Evolutionary conservation across 2,113 vertebrate genomes (phyloP), one percentile per base, ranked within the genome.

Genomic region (Tyto alba): DNA sequence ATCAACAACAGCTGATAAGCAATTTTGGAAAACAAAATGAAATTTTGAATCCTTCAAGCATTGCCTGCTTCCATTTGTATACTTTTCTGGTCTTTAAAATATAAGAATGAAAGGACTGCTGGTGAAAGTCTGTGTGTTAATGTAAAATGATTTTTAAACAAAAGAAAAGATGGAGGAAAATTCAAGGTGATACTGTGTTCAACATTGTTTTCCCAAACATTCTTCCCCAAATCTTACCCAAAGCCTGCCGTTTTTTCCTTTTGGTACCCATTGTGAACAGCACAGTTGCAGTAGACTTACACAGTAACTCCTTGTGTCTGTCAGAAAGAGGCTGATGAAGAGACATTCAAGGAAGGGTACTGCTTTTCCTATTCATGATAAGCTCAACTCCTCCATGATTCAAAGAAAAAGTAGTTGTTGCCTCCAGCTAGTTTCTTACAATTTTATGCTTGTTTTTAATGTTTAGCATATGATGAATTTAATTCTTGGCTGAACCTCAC

Each of bases 221-320:
- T 11, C 9, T 69, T 85, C 16, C 25, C 45, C 27, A 43, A 15
- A 29, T 73, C 32, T 40, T 91, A 30, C 16, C 16, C 26, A 2
- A 26, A 59, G 26, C 63, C 32, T 76, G 13, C 21, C 11, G 9
- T 69, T 53, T 80, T 50, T 40, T n/a, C 16, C 8, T 56, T 79
- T 66, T 0, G 2, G 3, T 69, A 6, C 40, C 52, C 6, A 3
- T 21, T 0, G 4, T 68, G 47, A 82, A 19, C 17, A 67, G n/a
- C 9, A 26, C 9, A 57, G 26, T 30, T 80, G 41, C 22, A 21
- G 1, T 8, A 67, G 63, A 41, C 17, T 63, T 77, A 38, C 32
- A 13, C 15, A 32, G 0, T n/a, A 25, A 25, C 10, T 60, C 36
- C 29, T 81, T 36, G 19, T 78, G 5, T 18, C 15, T 73, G 22